phyloP scores from a whole-genome alignment of 2,113 vertebrate genomes.

The Oryzias javanicus region DNA sequence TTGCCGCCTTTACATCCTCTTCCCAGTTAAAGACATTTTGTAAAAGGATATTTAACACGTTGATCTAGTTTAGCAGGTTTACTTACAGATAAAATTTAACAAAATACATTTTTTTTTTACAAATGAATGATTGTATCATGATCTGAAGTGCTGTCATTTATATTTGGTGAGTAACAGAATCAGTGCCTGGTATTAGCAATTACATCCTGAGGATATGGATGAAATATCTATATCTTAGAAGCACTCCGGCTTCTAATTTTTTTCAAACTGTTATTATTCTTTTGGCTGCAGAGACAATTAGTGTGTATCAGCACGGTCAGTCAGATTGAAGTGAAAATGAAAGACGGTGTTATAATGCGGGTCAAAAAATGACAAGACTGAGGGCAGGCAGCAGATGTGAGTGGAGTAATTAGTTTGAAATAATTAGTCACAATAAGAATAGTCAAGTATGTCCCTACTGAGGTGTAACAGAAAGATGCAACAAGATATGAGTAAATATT shows the following conservation, averaged over 20 bases:
- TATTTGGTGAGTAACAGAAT: constrained; percentile 33
- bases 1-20: background rate
- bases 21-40: constrained; percentile 23
- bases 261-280: too few relatives aligned
- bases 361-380: constrained; percentile 31
- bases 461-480: constrained; percentile 4
- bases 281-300: constrained; percentile 3
- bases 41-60: constrained; percentile 42
- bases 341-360: background rate
- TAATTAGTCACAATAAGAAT: constrained; percentile 40
- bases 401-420: constrained; percentile 45
- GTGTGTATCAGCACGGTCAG: constrained; percentile 7
- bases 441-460: constrained; percentile 8
- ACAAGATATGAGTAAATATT: background rate
- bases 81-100: constrained; percentile 58
- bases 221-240: too few relatives aligned
- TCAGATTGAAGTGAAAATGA: constrained; percentile 8
- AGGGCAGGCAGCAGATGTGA: constrained; percentile 42
- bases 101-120: constrained; percentile 64
- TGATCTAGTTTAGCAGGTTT: constrained; percentile 47
- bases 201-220: constrained; percentile 40
- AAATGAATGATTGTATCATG: constrained; percentile 15
- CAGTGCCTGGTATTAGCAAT: constrained; percentile 21
- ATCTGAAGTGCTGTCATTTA: too few relatives aligned
- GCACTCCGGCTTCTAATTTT: too few relatives aligned